Evolutionary conservation across 1,140 invertebrate species (phyloP), one percentile per base, ranked within the genome.

Genomic region (Tigriopus japonicus): DNA sequence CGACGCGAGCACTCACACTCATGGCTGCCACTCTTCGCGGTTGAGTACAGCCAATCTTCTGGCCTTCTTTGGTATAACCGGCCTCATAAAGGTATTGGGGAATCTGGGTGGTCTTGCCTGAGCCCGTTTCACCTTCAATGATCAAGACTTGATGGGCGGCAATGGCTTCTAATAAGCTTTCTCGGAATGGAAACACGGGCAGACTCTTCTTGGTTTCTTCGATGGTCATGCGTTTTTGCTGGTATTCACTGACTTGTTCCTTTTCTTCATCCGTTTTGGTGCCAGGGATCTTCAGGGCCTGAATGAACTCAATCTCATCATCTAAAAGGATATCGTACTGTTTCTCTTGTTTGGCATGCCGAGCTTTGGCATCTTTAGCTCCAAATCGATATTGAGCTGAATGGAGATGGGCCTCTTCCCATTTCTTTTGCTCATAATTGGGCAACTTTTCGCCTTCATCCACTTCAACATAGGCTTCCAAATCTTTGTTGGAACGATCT

Each of bases 101-200:
- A 64, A 99, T 89, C 74, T 99, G 95, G 6, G 95, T 99, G 0
- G 95, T 98, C 78, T 98, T 98, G 6, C 95, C 93, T 15, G 87
- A 92, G 0, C 93, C 93, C 15, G 93, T 97, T 67, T 78, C 79
- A 52, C 96, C 96, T 75, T 97, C 93, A 64, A 99, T 89, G 65
- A 99, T 98, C 0, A 97, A 72, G 64, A 90, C 76, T 73, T 79
- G 45, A 53, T 58, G 41, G 28, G 35, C 28, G 42, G 35, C 42
- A 24, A 58, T 58, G n/a, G 55, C 55, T 10, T 83, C 74, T 62
- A 98, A 82, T 12, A 98, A 74, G 70, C 90, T 85, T 42, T 93
- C 79, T 70, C 80, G 84, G 68, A 96, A 98, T 5, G 86, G 85
- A 76, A 81, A 99, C 43, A 99, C 90, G 0, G 96, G 96, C 19